phyloP scores from a whole-genome alignment of 2,113 vertebrate genomes.

The Podarcis raffonei region DNA sequence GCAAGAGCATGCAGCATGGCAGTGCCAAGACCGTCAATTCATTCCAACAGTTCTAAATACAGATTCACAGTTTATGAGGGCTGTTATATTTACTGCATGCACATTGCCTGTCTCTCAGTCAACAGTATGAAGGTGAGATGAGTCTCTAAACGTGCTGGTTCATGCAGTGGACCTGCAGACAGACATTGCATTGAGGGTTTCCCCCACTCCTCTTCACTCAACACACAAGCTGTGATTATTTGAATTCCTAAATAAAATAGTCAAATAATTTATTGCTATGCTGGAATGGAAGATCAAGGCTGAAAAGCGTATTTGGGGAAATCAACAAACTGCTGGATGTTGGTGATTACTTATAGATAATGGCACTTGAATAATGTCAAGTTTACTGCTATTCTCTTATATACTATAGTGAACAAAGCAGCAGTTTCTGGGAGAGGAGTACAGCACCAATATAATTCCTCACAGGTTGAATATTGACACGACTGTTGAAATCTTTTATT shows the following conservation, averaged over 20 bases:
- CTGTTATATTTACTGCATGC: neutral
- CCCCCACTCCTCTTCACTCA: neutral
- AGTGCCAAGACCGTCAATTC: neutral
- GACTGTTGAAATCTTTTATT: neutral
- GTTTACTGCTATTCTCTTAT: neutral
- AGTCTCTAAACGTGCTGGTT: neutral
- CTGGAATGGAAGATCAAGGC: neutral
- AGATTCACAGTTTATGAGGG: neutral
- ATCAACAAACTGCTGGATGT: neutral
- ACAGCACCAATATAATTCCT: neutral
- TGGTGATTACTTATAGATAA: neutral
- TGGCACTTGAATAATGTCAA: neutral
- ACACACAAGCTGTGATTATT: rapidly evolving
- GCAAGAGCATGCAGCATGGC: neutral
- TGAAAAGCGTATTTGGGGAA: neutral
- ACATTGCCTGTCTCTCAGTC: neutral
- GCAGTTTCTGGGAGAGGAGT: neutral
- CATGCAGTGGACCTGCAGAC: neutral
- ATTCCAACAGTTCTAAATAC: neutral
- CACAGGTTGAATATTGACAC: neutral
- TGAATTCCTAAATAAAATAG: neutral
- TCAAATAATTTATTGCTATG: neutral
- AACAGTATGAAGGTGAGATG: neutral
- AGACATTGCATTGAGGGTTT: neutral
- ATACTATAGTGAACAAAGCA: neutral